These are phyloP conservation scores for Pristionchus entomophagus DNA, from an alignment of 2,888 invertebrate genomes.

Conservation along the genomic window DNA sequence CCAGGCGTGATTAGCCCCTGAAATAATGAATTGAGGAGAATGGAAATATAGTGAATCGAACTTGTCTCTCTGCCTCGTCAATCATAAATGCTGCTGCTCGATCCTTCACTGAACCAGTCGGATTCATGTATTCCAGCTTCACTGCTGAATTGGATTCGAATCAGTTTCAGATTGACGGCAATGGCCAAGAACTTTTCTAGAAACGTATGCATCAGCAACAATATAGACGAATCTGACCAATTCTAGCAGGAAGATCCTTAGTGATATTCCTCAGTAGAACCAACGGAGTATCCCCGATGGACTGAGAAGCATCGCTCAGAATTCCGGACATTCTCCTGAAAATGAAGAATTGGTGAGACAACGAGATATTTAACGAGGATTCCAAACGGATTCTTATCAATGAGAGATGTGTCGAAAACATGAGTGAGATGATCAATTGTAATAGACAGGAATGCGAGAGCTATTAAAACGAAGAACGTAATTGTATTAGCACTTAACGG, in stretches of 20 bases:
- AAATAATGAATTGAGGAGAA: not conserved
- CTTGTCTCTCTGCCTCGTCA: slow-evolving; percentile 59
- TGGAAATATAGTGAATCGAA: too few species aligned
- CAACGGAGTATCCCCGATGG: slow-evolving; percentile 39
- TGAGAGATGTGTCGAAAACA: too few species aligned
- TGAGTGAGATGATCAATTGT: too few species aligned
- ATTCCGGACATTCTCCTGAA: not conserved
- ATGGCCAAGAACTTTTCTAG: not conserved
- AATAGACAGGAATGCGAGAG: too few species aligned
- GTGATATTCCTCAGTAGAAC: slow-evolving; percentile 54
- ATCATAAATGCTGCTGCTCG: slow-evolving; percentile 73
- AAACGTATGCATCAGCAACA: not conserved
- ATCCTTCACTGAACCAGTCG: slow-evolving; percentile 73
- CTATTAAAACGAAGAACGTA: too few species aligned
- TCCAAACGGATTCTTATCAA: too few species aligned
- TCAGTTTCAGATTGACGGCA: not conserved
- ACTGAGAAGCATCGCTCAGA: not conserved
- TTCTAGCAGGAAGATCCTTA: not conserved
- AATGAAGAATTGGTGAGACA: too few species aligned
- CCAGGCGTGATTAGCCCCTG: slow-evolving; percentile 63
- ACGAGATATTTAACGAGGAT: too few species aligned
- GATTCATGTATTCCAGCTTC: slow-evolving; percentile 75
- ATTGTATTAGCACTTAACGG: too few species aligned
- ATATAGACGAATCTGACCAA: too few species aligned
- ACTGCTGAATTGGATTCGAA: slow-evolving; percentile 60